Conservation (phyloP, 2,888 invertebrate genomes). For the Lepas anatifera region DNA sequence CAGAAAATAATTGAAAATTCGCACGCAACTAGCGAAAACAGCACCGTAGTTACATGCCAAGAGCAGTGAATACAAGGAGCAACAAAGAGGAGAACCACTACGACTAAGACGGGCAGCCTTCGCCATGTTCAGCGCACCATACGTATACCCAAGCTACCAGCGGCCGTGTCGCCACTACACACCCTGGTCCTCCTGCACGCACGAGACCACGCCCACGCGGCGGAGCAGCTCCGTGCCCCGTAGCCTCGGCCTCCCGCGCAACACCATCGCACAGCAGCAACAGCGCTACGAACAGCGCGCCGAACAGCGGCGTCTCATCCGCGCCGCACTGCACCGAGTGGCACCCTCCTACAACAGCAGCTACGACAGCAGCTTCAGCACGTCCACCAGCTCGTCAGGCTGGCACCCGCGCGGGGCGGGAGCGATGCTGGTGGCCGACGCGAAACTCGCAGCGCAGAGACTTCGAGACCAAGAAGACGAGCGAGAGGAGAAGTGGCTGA, state of each 20-base stretch:
- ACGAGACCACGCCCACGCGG: background rate
- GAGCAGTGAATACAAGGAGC: too few species aligned
- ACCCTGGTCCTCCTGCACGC: too few species aligned
- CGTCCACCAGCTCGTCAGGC: background rate
- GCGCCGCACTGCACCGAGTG: background rate
- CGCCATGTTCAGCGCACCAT: conserved; percentile 4
- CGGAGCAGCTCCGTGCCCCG: background rate
- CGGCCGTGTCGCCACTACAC: conserved; percentile 4
- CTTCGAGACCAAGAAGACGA: background rate
- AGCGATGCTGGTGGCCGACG: background rate
- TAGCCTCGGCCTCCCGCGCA: background rate
- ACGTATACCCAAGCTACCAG: background rate
- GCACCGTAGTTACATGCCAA: too few species aligned
- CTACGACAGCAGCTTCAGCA: too few species aligned
- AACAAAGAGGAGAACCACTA: too few species aligned
- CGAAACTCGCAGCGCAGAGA: background rate
- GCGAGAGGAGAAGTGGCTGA: background rate
- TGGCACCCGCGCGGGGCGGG: background rate
- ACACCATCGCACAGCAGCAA: background rate
- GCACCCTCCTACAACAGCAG: too few species aligned
- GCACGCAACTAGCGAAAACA: too few species aligned
- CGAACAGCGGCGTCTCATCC: background rate
- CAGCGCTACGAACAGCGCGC: background rate
- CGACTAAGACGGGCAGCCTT: too few species aligned
- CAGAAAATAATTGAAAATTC: too few species aligned